A percentile compares a stretch with the other conserved stretches of the same genome.
These are phyloP conservation scores for Neodiprion pinetum DNA, from an alignment of 1,140 invertebrate genomes.

Conservation along the genomic window DNA sequence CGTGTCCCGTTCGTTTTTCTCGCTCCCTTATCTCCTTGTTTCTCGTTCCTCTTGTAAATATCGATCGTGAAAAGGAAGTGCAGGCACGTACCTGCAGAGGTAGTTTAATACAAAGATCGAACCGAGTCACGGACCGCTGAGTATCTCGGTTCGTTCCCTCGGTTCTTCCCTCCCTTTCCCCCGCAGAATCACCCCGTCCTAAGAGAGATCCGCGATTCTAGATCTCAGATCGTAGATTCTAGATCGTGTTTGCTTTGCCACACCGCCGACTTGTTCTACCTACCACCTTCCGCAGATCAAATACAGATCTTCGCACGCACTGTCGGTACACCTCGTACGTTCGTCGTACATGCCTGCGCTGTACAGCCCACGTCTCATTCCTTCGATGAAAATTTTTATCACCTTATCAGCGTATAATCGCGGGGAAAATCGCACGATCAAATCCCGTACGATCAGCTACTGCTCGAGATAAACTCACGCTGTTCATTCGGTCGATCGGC, in stretches of 20 bases:
- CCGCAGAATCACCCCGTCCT: neutral
- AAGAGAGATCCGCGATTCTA: constrained; percentile 6
- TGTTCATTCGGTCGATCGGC: no score
- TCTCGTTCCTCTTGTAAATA: no score
- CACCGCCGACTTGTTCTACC: constrained; percentile 29
- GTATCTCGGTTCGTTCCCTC: neutral
- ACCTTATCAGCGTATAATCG: no score
- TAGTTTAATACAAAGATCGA: neutral
- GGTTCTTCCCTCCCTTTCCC: neutral
- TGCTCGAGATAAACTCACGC: no score
- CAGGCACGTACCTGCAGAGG: neutral
- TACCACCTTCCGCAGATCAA: no score
- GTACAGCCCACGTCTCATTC: no score
- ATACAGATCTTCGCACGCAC: constrained; percentile 16
- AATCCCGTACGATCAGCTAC: no score
- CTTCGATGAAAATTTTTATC: no score
- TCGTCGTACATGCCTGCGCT: neutral
- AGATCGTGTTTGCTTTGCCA: constrained; percentile 34
- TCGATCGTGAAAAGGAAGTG: neutral
- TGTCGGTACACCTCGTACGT: neutral
- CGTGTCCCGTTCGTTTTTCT: no score
- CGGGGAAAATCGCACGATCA: no score
- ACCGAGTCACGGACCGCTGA: neutral
- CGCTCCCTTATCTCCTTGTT: no score
- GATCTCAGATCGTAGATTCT: constrained; percentile 28